Percentiles rank a stretch among this genome's conserved stretches.
phyloP scores from a whole-genome alignment of 1,140 invertebrate species.

The Cotesia glomerata region DNA sequence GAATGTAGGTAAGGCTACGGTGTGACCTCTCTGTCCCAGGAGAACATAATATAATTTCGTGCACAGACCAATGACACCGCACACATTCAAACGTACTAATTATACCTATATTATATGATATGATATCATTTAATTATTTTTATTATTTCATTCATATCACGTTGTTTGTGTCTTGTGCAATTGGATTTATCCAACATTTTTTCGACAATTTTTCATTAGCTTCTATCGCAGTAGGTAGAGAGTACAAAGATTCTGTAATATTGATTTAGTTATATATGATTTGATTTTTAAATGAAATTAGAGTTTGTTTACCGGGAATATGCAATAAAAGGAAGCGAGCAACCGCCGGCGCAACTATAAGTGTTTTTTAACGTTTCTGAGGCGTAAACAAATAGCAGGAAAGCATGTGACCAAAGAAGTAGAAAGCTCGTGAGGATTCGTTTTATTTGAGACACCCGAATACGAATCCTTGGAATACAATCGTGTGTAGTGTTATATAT shows the following conservation, averaged over 20 bases:
- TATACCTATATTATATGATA: neutral
- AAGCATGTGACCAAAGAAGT: conserved; percentile 46
- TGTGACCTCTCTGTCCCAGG: conserved; percentile 63
- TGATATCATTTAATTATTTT: conserved; percentile 7
- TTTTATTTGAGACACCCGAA: conserved; percentile 38
- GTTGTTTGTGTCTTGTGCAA: too few relatives aligned
- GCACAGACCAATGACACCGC: conserved; percentile 36
- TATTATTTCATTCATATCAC: neutral
- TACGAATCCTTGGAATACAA: neutral
- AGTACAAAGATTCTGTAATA: too few relatives aligned
- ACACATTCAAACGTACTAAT: conserved; percentile 7
- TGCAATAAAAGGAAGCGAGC: neutral
- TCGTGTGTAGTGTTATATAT: too few relatives aligned
- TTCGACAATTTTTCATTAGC: too few relatives aligned
- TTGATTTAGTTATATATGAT: too few relatives aligned
- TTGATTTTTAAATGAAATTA: too few relatives aligned
- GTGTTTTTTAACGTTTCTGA: conserved; percentile 46
- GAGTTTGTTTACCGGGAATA: too few relatives aligned
- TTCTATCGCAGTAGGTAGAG: too few relatives aligned
- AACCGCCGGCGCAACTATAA: neutral
- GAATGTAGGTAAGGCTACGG: conserved; percentile 60
- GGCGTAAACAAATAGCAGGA: conserved; percentile 63
- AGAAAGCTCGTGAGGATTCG: neutral
- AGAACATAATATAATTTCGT: conserved; percentile 50
- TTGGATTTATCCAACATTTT: too few relatives aligned